These are phyloP conservation scores for Riptortus pedestris DNA, from an alignment of 1,140 invertebrate species.

Conservation along the genomic window DNA sequence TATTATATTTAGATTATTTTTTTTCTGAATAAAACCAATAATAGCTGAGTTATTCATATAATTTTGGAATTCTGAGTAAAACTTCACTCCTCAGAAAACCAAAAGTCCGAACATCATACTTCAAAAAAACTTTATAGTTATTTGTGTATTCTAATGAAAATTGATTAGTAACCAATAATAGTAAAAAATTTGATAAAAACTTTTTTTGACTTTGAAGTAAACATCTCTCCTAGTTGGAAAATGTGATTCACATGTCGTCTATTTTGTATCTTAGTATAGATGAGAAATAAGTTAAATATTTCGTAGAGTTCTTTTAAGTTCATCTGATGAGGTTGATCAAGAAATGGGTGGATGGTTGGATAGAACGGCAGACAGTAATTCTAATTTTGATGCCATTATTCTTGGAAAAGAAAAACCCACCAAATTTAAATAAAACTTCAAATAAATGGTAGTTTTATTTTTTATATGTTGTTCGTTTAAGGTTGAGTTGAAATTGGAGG, in stretches of 20 bases:
- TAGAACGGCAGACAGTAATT: background rate
- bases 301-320: background rate
- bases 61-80: background rate
- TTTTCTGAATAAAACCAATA: too few species aligned
- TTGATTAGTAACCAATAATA: too few species aligned
- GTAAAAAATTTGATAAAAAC: too few species aligned
- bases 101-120: background rate
- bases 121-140: background rate
- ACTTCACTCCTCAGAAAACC: background rate
- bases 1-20: background rate
- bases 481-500: constrained; percentile 10
- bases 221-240: too few species aligned
- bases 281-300: background rate
- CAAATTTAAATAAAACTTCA: too few species aligned
- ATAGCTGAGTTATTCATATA: background rate
- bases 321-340: background rate
- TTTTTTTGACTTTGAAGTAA: too few species aligned
- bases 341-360: background rate
- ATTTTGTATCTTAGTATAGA: too few species aligned
- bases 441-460: too few species aligned
- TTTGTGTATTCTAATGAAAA: background rate
- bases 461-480: background rate
- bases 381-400: background rate
- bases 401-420: too few species aligned
- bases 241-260: too few species aligned